phyloP scores from a whole-genome alignment of 2,888 invertebrate genomes.

The Steromphala cineraria region DNA sequence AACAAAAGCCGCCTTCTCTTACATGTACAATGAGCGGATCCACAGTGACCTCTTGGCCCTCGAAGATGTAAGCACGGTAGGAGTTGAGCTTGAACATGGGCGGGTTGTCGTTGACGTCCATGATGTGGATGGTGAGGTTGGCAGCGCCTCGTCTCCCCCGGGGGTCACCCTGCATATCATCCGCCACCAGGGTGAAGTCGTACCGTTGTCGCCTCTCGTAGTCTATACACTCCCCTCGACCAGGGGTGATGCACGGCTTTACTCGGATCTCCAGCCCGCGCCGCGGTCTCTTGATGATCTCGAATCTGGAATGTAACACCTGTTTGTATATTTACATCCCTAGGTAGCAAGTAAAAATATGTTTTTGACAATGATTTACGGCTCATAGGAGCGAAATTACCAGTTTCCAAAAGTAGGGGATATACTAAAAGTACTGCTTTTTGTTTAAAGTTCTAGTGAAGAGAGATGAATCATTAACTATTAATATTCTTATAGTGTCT shows the following conservation, averaged over 20 bases:
- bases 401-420: too few species aligned
- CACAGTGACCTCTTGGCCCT: conserved; percentile 76
- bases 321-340: too few species aligned
- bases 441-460: too few species aligned
- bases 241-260: not conserved
- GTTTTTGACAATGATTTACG: too few species aligned
- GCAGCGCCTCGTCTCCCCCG: conserved; percentile 71
- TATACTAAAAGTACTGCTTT: too few species aligned
- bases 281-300: not conserved
- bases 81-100: not conserved
- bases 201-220: conserved; percentile 51
- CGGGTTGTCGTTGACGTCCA: not conserved
- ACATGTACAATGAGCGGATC: conserved; percentile 87
- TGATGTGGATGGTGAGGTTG: not conserved
- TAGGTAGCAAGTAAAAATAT: too few species aligned
- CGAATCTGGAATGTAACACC: not conserved
- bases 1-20: too few species aligned
- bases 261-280: not conserved
- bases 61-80: conserved; percentile 60
- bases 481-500: too few species aligned
- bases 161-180: conserved; percentile 85
- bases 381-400: too few species aligned
- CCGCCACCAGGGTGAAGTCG: conserved; percentile 49
- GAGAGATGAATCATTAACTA: too few species aligned
- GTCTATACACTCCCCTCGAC: conserved; percentile 80